Percentiles rank a stretch among this genome's conserved stretches.
These are phyloP conservation scores for Ambastaia sidthimunki DNA, from an alignment of 2,797 vertebrate species.

Conservation along the genomic window DNA sequence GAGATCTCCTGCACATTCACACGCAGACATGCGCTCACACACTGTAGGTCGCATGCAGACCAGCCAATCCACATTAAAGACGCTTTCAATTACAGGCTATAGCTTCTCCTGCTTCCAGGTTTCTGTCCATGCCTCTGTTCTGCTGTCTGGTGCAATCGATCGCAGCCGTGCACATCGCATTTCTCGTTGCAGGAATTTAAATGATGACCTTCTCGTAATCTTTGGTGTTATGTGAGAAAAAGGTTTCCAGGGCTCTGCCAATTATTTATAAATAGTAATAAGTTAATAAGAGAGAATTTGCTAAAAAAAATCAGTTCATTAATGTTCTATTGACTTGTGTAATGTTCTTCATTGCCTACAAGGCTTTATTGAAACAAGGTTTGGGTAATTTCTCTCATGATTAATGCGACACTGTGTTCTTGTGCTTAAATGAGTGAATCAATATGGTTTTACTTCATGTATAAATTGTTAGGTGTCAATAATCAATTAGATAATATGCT, in stretches of 20 bases:
- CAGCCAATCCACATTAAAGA: slow-evolving; percentile 52
- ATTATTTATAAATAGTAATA: slow-evolving; percentile 37
- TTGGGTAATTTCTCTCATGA: background rate
- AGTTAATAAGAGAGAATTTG: background rate
- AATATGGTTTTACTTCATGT: slow-evolving; percentile 12
- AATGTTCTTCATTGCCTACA: background rate
- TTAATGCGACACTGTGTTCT: slow-evolving; percentile 13
- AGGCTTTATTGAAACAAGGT: background rate
- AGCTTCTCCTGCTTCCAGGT: slow-evolving; percentile 51
- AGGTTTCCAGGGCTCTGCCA: no score
- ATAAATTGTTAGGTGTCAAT: slow-evolving; percentile 23
- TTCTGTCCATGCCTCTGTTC: slow-evolving; percentile 59
- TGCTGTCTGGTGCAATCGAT: slow-evolving; percentile 60
- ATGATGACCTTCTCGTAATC: slow-evolving; percentile 26
- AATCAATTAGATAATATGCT: slow-evolving; percentile 26
- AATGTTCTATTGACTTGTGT: slow-evolving; percentile 14
- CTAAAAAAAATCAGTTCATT: no score
- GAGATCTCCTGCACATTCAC: slow-evolving; percentile 3
- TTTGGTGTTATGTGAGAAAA: slow-evolving; percentile 26
- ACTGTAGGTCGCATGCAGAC: slow-evolving; percentile 23
- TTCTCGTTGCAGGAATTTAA: slow-evolving; percentile 21
- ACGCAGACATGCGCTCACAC: slow-evolving; percentile 48
- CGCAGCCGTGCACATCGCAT: slow-evolving; percentile 57
- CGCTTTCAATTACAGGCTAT: slow-evolving; percentile 66
- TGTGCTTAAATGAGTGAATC: slow-evolving; percentile 12